phyloP scores from a whole-genome alignment of 2,113 vertebrate species.

The Machaerirhynchus nigripectus region DNA sequence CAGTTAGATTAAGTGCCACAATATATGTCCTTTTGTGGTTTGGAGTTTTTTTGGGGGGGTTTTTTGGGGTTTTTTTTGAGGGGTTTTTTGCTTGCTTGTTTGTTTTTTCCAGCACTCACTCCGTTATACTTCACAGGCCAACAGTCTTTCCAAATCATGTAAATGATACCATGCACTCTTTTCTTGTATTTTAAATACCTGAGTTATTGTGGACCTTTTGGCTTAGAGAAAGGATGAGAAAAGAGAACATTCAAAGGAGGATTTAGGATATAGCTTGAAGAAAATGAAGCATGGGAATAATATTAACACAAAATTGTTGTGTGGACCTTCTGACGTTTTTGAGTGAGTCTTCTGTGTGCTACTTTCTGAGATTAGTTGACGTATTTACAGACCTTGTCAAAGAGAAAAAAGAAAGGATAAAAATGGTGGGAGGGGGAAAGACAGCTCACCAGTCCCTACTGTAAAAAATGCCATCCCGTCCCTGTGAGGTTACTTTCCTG shows the following conservation, averaged over 20 bases:
- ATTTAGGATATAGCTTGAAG: slow-evolving; percentile 17
- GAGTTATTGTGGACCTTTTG: background rate
- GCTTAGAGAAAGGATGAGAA: background rate
- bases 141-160: background rate
- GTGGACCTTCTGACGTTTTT: slow-evolving; percentile 18
- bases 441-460: slow-evolving; percentile 17
- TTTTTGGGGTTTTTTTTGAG: background rate
- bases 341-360: background rate
- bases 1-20: background rate
- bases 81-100: background rate
- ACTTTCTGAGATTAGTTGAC: slow-evolving; percentile 1
- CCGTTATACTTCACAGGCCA: background rate
- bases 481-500: background rate
- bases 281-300: slow-evolving; percentile 35
- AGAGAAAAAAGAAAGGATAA: slow-evolving; percentile 59
- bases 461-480: background rate
- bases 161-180: background rate
- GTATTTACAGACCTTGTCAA: slow-evolving; percentile 55
- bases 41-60: too few relatives aligned
- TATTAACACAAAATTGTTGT: background rate
- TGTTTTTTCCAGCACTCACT: background rate
- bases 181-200: background rate
- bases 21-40: background rate
- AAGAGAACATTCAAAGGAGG: slow-evolving; percentile 16
- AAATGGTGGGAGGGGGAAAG: slow-evolving; percentile 22